phyloP scores from a whole-genome alignment of 2,113 vertebrate species.

The Pica pica region DNA sequence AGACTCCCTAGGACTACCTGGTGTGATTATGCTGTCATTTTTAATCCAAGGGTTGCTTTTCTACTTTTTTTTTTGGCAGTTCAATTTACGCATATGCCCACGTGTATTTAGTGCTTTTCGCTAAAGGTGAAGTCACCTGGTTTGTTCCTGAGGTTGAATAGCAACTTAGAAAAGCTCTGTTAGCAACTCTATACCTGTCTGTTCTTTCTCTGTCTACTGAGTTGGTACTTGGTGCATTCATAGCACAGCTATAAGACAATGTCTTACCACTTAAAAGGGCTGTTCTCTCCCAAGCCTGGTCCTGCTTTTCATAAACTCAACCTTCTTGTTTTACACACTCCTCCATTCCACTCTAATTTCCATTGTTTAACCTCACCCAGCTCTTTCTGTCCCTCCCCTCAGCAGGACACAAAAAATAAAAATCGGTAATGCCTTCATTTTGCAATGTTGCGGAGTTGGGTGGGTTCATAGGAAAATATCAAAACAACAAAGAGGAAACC shows the following conservation, averaged over 20 bases:
- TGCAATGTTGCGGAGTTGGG: conserved; percentile 26
- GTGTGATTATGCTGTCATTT: neutral
- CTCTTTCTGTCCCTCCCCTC: conserved; percentile 19
- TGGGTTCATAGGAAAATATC: conserved; percentile 23
- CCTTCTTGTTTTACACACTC: conserved; percentile 13
- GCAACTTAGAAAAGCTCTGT: neutral
- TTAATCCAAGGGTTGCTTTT: neutral
- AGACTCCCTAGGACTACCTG: neutral
- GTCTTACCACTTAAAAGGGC: neutral
- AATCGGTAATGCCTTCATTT: neutral
- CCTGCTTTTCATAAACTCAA: neutral
- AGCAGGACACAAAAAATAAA: conserved; percentile 10
- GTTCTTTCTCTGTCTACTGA: neutral
- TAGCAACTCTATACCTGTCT: neutral
- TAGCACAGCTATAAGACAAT: neutral
- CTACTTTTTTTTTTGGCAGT: neutral
- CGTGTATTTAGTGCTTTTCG: neutral
- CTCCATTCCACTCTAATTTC: conserved; percentile 14
- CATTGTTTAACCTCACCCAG: conserved; percentile 45
- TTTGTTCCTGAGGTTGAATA: neutral
- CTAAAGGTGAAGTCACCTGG: accelerated
- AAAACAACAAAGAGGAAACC: conserved; percentile 1
- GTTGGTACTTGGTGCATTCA: accelerated
- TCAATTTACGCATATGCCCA: neutral
- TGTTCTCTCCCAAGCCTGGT: neutral